A percentile compares a stretch with the other conserved stretches of the same genome.
Conservation (phyloP, 1,140 invertebrate species). For the Aleiodes sp. region DNA sequence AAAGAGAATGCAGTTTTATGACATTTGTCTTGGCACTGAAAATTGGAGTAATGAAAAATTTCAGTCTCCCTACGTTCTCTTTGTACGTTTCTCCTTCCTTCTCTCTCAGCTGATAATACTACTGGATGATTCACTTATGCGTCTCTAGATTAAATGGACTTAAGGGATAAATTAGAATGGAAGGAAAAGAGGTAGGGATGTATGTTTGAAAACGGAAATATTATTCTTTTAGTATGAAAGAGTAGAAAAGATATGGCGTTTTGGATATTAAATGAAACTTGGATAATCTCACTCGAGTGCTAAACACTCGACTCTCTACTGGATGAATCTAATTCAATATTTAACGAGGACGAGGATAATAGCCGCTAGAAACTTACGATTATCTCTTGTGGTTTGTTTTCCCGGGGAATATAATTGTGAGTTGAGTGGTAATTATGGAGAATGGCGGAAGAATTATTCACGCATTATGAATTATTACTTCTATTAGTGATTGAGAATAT, state of each 20-base stretch:
- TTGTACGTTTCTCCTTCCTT: slow-evolving; percentile 3
- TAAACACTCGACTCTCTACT: slow-evolving; percentile 5
- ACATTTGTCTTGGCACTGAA: slow-evolving; percentile 13
- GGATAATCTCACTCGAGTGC: slow-evolving; percentile 5
- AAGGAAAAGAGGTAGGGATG: neutral
- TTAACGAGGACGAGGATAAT: neutral
- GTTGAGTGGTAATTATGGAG: neutral
- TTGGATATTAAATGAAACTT: slow-evolving; percentile 11
- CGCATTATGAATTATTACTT: no score
- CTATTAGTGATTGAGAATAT: no score
- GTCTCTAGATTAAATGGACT: neutral
- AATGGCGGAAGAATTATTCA: no score
- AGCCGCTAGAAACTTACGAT: neutral
- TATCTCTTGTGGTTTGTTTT: neutral
- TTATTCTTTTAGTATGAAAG: neutral
- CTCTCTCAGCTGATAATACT: no score
- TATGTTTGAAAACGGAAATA: neutral
- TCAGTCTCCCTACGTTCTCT: neutral
- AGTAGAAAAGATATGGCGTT: slow-evolving; percentile 1
- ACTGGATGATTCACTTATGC: slow-evolving; percentile 13
- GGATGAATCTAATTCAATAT: slow-evolving; percentile 7
- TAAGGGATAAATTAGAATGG: neutral
- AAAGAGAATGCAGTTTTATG: neutral
- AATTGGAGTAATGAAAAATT: slow-evolving; percentile 11
- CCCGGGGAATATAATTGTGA: neutral